A percentile compares a stretch with the other conserved stretches of the same genome.
Evolutionary conservation across 2,888 invertebrate genomes (phyloP).

Genomic region (Hartigia nigra): DNA sequence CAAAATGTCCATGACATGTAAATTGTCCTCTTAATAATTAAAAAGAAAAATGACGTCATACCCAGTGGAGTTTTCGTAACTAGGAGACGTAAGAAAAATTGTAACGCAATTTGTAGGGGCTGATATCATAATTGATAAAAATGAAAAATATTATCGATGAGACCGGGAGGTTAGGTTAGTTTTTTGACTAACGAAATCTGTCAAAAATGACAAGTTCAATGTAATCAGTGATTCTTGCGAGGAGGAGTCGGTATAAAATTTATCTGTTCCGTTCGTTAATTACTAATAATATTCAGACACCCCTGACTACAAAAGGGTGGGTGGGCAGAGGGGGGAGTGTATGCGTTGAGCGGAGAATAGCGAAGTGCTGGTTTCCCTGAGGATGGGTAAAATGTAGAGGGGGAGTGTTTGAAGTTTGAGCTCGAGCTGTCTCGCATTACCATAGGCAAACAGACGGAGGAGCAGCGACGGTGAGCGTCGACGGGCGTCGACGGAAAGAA

Average conservation of each 20-base stretch:
- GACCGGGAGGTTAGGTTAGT: too few relatives aligned
- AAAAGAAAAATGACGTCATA: neutral
- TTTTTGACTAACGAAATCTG: neutral
- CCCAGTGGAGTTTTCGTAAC: neutral
- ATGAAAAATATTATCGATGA: neutral
- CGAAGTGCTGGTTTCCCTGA: conserved; percentile 17
- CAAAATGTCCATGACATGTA: neutral
- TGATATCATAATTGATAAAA: neutral
- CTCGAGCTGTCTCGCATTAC: conserved; percentile 40
- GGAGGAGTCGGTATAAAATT: neutral
- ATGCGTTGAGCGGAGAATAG: conserved; percentile 24
- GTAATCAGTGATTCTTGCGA: neutral
- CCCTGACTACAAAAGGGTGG: conserved; percentile 19
- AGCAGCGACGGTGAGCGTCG: conserved; percentile 20
- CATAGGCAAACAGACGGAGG: conserved; percentile 52
- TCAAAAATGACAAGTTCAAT: neutral
- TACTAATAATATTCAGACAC: conserved; percentile 65
- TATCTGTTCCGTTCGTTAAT: conserved; percentile 55
- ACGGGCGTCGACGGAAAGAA: conserved; percentile 30
- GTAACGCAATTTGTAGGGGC: neutral
- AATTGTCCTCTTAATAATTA: neutral
- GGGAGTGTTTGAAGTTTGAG: neutral
- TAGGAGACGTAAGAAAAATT: neutral
- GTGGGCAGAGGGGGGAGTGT: conserved; percentile 45
- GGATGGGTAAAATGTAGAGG: neutral